Evolutionary conservation across 1,140 invertebrate genomes (phyloP), one percentile per base, ranked within the genome.

Genomic region (Ectropis grisescens): DNA sequence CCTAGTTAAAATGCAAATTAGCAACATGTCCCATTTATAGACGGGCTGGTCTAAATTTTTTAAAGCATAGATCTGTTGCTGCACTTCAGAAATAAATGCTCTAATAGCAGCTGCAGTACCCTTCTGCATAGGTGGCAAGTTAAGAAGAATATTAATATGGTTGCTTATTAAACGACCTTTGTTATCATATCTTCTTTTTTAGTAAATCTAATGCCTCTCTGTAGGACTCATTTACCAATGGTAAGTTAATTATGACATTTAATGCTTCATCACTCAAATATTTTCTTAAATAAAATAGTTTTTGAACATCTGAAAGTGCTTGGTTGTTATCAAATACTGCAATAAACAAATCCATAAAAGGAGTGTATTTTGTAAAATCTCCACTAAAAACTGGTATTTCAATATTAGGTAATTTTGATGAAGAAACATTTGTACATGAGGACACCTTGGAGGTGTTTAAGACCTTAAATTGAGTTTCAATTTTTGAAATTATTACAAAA

Each of bases 21-120:
- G 22, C n/a, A 53, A 15, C 42, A 49, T 44, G 25, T 53, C 46
- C 45, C 42, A 52, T 10, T 40, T 36, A 26, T 47, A 29, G 28
- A 45, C 8, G 2, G 45, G 46, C 32, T 47, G 32, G 5, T 41
- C 27, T 15, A 58, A 38, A 30, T 58, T 53, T 47, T n/a, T 47
- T 47, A 47, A 25, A 13, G 49, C 53, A 42, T 40, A 37, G 12
- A 52, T 14, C 29, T 57, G 41, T 32, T 57, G 48, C 14, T 51
- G 36, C 7, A 46, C 14, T 35, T 43, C 24, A 4, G 41, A 48
- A 7, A 48, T 24, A 30, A 52, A 44, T 6, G 34, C 16, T 14
- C 48, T 33, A 39, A 52, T 49, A 9, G 53, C 44, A 2, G 31
- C 32, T 1, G 41, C 51, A 24, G 45, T 38, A 6, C 35, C 35